phyloP scores from a whole-genome alignment of 2,888 invertebrate species.

The Meghimatium bilineatum region DNA sequence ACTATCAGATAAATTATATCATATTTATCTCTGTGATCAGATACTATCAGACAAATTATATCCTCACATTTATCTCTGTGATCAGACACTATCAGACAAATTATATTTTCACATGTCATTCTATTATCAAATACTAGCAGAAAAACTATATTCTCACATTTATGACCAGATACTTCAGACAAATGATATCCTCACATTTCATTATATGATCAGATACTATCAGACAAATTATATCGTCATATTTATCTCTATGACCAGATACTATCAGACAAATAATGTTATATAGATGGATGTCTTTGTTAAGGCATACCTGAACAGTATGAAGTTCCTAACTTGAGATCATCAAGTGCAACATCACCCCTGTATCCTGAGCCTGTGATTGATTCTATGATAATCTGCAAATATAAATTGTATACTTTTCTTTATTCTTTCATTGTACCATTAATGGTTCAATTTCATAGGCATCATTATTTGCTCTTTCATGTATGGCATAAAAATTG shows the following conservation, averaged over 20 bases:
- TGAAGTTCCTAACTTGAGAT: constrained; percentile 12
- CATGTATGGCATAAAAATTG: neutral
- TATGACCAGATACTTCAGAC: no score
- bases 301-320: constrained; percentile 21
- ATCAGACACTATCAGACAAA: no score
- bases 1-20: no score
- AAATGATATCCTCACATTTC: no score
- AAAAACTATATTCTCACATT: no score
- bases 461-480: neutral
- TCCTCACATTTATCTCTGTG: no score
- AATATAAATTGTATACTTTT: neutral
- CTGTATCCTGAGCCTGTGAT: constrained; percentile 15
- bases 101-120: no score
- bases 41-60: no score
- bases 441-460: neutral
- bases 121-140: no score
- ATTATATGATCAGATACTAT: no score
- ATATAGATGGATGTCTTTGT: neutral
- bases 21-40: no score
- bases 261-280: neutral
- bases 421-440: neutral
- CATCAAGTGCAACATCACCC: constrained; percentile 45
- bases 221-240: neutral
- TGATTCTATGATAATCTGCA: constrained; percentile 33
- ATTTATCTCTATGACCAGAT: neutral